These are phyloP conservation scores for Neogobius melanostomus DNA, from an alignment of 2,113 vertebrate species.

Conservation along the genomic window DNA sequence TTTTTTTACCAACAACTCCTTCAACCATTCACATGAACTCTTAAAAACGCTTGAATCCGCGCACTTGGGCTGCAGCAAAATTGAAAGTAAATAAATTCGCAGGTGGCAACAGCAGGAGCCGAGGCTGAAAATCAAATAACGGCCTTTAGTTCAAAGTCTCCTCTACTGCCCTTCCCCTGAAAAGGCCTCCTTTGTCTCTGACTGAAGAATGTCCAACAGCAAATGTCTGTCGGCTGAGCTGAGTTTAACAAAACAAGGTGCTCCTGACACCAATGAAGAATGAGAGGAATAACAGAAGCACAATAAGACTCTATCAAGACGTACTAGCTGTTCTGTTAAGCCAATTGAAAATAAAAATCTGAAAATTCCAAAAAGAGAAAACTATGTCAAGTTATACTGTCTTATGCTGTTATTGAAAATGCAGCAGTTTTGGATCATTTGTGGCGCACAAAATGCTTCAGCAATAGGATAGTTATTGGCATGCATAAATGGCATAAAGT, in stretches of 20 bases:
- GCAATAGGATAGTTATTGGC: no score
- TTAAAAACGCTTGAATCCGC: not conserved
- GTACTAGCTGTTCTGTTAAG: no score
- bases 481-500: no score
- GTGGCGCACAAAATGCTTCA: no score
- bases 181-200: slow-evolving; percentile 31
- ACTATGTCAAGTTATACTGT: no score
- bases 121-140: slow-evolving; percentile 51
- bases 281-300: not conserved
- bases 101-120: slow-evolving; percentile 34
- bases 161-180: slow-evolving; percentile 40
- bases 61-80: not conserved
- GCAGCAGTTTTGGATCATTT: no score
- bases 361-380: no score
- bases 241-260: slow-evolving; percentile 2
- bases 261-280: not conserved
- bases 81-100: slow-evolving; percentile 15
- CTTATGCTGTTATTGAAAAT: no score
- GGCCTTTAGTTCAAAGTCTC: slow-evolving; percentile 61
- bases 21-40: not conserved
- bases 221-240: not conserved
- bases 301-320: not conserved
- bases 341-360: no score
- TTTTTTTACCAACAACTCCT: not conserved
- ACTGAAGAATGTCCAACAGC: slow-evolving; percentile 24